A percentile compares a stretch with the other conserved stretches of the same genome.
Conservation (phyloP, 2,888 invertebrate species). For the Galerucella nymphaeae region DNA sequence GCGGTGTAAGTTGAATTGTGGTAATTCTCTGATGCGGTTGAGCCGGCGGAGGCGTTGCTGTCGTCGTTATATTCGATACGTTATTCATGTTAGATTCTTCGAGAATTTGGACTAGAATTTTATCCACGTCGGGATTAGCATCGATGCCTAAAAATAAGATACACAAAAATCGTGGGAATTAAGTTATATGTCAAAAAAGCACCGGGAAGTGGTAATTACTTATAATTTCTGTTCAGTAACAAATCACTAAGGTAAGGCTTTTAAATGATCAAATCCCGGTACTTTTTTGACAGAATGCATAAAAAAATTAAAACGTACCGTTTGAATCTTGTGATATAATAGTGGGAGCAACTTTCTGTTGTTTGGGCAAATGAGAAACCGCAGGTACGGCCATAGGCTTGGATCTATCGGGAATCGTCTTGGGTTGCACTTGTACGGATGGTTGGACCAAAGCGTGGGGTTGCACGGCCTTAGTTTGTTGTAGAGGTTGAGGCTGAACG, state of each 20-base stretch:
- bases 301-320: slow-evolving; percentile 28
- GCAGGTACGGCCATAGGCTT: slow-evolving; percentile 42
- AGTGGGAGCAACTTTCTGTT: slow-evolving; percentile 51
- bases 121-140: slow-evolving; percentile 60
- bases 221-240: no score
- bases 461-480: slow-evolving; percentile 50
- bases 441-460: slow-evolving; percentile 59
- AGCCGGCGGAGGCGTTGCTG: slow-evolving; percentile 33
- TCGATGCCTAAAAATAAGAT: slow-evolving; percentile 32
- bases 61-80: slow-evolving; percentile 36
- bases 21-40: slow-evolving; percentile 70
- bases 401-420: slow-evolving; percentile 42
- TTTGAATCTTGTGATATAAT: slow-evolving; percentile 50
- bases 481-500: slow-evolving; percentile 51
- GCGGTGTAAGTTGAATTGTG: slow-evolving; percentile 79
- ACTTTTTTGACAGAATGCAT: no score
- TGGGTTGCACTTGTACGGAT: slow-evolving; percentile 52
- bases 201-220: not conserved
- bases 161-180: not conserved
- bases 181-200: not conserved
- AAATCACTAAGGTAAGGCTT: no score
- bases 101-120: slow-evolving; percentile 60
- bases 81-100: slow-evolving; percentile 54
- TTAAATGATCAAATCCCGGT: no score
- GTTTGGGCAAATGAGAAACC: slow-evolving; percentile 43